These are phyloP conservation scores for Linyphia triangularis DNA, from an alignment of 2,888 invertebrate genomes.

Conservation along the genomic window DNA sequence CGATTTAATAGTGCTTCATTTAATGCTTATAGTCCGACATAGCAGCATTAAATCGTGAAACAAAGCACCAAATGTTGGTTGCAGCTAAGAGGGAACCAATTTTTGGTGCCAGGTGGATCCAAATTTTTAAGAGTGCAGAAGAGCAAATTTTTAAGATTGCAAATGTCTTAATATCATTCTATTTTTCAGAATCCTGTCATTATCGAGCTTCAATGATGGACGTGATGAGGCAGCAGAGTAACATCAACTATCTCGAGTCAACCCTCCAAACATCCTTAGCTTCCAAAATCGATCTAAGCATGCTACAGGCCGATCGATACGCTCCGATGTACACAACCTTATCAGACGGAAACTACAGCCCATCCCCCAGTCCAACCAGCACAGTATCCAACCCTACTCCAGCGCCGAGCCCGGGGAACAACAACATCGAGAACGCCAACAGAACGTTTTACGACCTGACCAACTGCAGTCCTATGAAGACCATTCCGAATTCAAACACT, in stretches of 20 bases:
- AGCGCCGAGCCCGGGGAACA: slow-evolving; percentile 16
- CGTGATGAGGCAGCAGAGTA: slow-evolving; percentile 23
- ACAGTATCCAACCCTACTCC: slow-evolving; percentile 32
- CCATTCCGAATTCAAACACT: not conserved
- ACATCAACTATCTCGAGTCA: slow-evolving; percentile 34
- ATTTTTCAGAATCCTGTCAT: not conserved
- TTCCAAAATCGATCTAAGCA: slow-evolving; percentile 23
- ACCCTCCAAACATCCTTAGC: slow-evolving; percentile 5
- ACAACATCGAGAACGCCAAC: not conserved
- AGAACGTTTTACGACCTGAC: slow-evolving; percentile 62
- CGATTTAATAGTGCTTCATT: not conserved
- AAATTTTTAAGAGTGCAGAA: no score
- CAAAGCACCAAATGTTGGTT: no score
- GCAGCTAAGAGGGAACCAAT: no score
- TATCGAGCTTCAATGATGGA: slow-evolving; percentile 16
- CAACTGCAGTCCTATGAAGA: slow-evolving; percentile 48
- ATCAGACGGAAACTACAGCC: slow-evolving; percentile 69
- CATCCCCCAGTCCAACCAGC: slow-evolving; percentile 51
- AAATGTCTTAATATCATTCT: not conserved
- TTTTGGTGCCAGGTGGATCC: no score
- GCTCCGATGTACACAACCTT: slow-evolving; percentile 15
- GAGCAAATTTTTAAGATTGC: not conserved
- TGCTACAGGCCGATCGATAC: slow-evolving; percentile 31
- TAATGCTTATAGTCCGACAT: not conserved
- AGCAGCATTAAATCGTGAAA: no score